A percentile compares a stretch with the other conserved stretches of the same genome.
Conservation (phyloP, 2,797 vertebrate genomes). For the Pteronotus mesoamericanus region DNA sequence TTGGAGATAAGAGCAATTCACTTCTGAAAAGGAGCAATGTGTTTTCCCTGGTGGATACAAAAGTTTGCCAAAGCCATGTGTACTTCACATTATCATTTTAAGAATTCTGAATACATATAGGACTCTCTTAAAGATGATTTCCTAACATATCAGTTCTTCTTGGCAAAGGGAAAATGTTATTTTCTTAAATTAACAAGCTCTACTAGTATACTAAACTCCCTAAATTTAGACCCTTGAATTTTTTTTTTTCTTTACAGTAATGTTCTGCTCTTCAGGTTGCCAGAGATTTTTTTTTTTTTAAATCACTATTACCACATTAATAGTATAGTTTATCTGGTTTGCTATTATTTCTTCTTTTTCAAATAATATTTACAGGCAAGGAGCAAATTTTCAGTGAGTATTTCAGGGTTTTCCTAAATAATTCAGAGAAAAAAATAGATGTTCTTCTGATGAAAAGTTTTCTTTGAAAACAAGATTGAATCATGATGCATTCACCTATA, state of each 20-base stretch:
- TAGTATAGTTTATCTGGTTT: background rate
- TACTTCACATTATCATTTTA: background rate
- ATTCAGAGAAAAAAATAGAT: background rate
- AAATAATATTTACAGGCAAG: background rate
- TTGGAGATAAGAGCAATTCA: background rate
- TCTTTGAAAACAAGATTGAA: background rate
- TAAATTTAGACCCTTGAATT: conserved; percentile 1
- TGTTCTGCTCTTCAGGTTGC: background rate
- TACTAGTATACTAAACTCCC: background rate
- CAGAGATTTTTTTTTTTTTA: background rate
- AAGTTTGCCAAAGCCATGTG: background rate
- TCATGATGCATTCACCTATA: background rate
- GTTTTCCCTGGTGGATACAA: background rate
- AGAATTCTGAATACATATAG: background rate
- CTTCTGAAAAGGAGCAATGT: background rate
- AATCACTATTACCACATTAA: background rate
- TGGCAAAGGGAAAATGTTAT: background rate
- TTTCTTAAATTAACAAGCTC: background rate
- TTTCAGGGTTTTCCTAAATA: background rate
- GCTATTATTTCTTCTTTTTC: background rate
- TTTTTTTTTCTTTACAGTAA: background rate
- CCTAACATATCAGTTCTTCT: background rate
- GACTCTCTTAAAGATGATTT: background rate
- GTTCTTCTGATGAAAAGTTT: background rate
- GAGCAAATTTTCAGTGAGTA: background rate